Conservation (phyloP, 1,140 invertebrate species). For the Dinoponera quadriceps region DNA sequence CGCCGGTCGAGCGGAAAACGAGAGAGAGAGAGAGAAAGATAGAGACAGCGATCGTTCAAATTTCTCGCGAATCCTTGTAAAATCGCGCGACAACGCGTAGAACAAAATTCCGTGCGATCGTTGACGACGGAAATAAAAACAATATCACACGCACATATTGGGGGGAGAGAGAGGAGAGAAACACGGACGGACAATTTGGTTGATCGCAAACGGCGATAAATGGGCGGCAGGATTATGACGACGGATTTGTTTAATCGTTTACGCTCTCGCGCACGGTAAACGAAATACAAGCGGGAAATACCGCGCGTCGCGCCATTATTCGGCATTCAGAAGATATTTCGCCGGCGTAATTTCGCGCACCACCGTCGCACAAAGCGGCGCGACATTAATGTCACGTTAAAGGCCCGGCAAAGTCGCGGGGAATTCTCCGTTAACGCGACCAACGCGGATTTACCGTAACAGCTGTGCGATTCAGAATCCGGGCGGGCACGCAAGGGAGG, state of each 20-base stretch:
- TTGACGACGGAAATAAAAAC: background rate
- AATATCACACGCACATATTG: too few relatives aligned
- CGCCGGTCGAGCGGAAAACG: background rate
- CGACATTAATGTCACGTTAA: constrained; percentile 66
- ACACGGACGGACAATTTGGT: constrained; percentile 1
- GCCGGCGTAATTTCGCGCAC: constrained; percentile 65
- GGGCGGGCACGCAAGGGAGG: too few relatives aligned
- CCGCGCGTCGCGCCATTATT: constrained; percentile 50
- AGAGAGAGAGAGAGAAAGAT: too few relatives aligned
- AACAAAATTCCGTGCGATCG: background rate
- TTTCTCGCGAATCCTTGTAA: background rate
- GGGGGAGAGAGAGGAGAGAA: too few relatives aligned
- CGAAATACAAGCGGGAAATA: constrained; percentile 23
- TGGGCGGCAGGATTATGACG: constrained; percentile 3
- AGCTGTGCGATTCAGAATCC: constrained; percentile 3
- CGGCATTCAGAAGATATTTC: constrained; percentile 61
- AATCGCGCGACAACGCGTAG: background rate
- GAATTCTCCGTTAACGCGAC: constrained; percentile 46
- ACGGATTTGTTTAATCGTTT: constrained; percentile 36
- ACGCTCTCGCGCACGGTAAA: background rate
- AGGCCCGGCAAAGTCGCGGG: constrained; percentile 36
- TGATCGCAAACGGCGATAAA: background rate
- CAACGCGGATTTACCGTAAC: constrained; percentile 54
- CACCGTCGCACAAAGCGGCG: constrained; percentile 39
- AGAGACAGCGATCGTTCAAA: constrained; percentile 12